These are phyloP conservation scores for Psammodynastes pulverulentus DNA, from an alignment of 2,113 vertebrate species.

Conservation along the genomic window DNA sequence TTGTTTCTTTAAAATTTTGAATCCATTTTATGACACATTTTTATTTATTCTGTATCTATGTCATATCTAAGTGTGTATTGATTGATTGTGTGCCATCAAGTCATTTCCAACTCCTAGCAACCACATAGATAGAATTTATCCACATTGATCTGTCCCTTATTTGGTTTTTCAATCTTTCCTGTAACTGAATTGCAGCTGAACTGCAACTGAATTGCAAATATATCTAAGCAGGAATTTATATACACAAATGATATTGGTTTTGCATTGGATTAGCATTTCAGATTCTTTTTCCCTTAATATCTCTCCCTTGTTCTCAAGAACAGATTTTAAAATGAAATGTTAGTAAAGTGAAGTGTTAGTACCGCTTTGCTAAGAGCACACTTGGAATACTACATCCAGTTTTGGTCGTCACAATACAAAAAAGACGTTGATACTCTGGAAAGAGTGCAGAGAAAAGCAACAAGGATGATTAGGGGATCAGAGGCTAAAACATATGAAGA, in stretches of 20 bases:
- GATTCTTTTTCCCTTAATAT: neutral
- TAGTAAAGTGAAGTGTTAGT: neutral
- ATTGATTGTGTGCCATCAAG: neutral
- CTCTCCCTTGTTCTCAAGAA: neutral
- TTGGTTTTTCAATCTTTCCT: neutral
- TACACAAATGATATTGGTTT: neutral
- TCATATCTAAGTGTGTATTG: neutral
- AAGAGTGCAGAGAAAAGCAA: too few species aligned
- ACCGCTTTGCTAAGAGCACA: neutral
- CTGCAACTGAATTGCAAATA: too few species aligned
- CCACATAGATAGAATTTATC: neutral
- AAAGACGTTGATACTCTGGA: too few species aligned
- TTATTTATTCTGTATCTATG: neutral
- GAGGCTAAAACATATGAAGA: too few species aligned
- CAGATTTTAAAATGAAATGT: neutral
- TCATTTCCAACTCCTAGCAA: neutral
- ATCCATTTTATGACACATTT: neutral
- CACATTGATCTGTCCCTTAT: neutral
- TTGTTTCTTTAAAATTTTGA: neutral
- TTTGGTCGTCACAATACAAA: too few species aligned
- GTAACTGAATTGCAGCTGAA: neutral
- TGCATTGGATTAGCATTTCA: neutral
- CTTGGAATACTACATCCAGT: neutral
- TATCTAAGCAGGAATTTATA: neutral
- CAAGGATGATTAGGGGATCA: too few species aligned